Percentiles rank a stretch among this genome's conserved stretches.
Evolutionary conservation across 2,888 invertebrate species (phyloP).

Genomic region (Deilephila porcellus): DNA sequence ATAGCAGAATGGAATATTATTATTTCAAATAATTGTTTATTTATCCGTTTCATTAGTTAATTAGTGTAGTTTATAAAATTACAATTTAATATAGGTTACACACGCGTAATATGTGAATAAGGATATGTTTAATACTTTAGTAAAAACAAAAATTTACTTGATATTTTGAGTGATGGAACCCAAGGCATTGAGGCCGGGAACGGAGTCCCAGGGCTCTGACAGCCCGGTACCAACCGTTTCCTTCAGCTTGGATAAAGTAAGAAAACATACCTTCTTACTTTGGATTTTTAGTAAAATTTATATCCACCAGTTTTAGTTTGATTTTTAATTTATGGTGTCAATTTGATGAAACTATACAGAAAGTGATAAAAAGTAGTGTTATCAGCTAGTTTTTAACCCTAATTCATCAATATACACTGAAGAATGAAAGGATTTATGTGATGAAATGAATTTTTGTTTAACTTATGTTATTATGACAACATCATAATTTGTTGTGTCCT

Average conservation of each 20-base stretch:
- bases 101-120: not conserved
- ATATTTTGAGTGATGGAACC: constrained; percentile 50
- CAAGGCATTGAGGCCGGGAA: constrained; percentile 43
- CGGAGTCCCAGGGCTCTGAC: constrained; percentile 57
- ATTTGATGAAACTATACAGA: too few species aligned
- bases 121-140: not conserved
- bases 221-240: constrained; percentile 52
- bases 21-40: not conserved
- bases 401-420: too few species aligned
- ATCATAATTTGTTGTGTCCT: too few species aligned
- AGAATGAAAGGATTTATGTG: too few species aligned
- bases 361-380: too few species aligned
- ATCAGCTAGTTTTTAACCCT: too few species aligned
- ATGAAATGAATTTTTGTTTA: too few species aligned
- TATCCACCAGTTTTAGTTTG: not conserved
- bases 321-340: too few species aligned
- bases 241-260: constrained; percentile 46
- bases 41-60: not conserved
- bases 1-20: not conserved
- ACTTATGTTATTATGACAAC: too few species aligned
- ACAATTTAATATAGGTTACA: not conserved
- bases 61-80: not conserved
- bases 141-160: not conserved
- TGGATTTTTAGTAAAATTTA: not conserved
- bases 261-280: not conserved